A percentile compares a stretch with the other conserved stretches of the same genome.
These are phyloP conservation scores for Lamellibrachia luymesi DNA, from an alignment of 1,140 invertebrate genomes.

Conservation along the genomic window DNA sequence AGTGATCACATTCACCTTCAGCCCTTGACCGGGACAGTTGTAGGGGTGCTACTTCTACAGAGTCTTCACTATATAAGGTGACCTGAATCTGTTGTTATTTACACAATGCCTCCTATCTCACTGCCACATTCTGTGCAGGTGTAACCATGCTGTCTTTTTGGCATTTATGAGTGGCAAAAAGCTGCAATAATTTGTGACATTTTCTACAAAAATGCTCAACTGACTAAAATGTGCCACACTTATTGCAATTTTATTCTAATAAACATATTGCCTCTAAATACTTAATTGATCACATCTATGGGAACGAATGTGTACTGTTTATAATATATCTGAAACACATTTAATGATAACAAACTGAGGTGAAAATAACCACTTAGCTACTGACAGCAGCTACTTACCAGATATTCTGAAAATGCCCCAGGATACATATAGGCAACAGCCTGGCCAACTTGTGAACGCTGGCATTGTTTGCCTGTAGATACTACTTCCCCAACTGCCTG, in stretches of 20 bases:
- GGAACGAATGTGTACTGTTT: too few species aligned
- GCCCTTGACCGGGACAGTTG: too few species aligned
- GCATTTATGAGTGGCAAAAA: neutral
- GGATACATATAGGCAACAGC: conserved; percentile 41
- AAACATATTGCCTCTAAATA: neutral
- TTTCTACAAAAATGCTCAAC: neutral
- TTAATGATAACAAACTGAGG: too few species aligned
- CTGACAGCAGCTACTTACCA: conserved; percentile 30
- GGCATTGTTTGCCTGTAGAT: conserved; percentile 34
- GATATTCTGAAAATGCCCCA: conserved; percentile 49
- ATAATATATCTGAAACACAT: too few species aligned
- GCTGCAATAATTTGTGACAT: neutral
- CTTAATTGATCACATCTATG: neutral
- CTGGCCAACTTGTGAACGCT: conserved; percentile 39
- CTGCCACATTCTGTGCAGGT: neutral
- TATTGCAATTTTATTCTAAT: neutral
- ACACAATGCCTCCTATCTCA: neutral
- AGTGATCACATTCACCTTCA: neutral
- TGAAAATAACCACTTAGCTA: neutral
- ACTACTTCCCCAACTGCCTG: conserved; percentile 50
- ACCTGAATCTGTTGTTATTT: neutral
- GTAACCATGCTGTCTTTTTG: neutral
- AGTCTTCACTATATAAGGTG: neutral
- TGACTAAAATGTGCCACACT: neutral
- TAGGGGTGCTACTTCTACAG: too few species aligned